Evolutionary conservation across 1,140 invertebrate genomes (phyloP).

Genomic region (Papilio polytes): DNA sequence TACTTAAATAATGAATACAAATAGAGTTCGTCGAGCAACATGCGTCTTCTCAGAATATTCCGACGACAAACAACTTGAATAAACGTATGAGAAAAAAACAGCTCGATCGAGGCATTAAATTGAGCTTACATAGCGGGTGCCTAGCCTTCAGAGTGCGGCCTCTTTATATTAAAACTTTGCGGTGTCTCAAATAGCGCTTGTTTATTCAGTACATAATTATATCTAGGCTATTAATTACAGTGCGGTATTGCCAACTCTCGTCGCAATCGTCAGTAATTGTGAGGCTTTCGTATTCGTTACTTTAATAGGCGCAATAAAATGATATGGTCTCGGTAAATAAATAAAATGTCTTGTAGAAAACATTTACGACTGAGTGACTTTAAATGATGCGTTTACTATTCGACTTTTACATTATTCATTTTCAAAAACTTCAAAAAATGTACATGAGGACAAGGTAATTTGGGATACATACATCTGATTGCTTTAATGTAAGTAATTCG

Average conservation of each 20-base stretch:
- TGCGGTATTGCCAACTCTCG: constrained; percentile 40
- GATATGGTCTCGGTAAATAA: constrained; percentile 10
- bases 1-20: constrained; percentile 53
- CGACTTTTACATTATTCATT: constrained; percentile 4
- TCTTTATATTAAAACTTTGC: constrained; percentile 38
- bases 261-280: constrained; percentile 42
- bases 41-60: constrained; percentile 6
- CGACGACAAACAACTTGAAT: constrained; percentile 42
- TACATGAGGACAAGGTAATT: neutral
- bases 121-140: constrained; percentile 4
- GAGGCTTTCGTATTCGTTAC: constrained; percentile 33
- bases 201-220: constrained; percentile 49
- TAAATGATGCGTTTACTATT: neutral
- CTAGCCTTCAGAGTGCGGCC: constrained; percentile 16
- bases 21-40: constrained; percentile 15
- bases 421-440: neutral
- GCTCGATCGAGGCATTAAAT: constrained; percentile 10
- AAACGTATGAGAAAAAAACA: constrained; percentile 16
- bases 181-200: constrained; percentile 44
- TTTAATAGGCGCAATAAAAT: constrained; percentile 34
- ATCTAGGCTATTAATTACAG: constrained; percentile 48
- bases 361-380: neutral
- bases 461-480: neutral
- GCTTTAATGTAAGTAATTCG: constrained; percentile 9
- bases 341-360: too few species aligned